Conservation (phyloP, 2,113 vertebrate species). For the Pluvialis apricaria region DNA sequence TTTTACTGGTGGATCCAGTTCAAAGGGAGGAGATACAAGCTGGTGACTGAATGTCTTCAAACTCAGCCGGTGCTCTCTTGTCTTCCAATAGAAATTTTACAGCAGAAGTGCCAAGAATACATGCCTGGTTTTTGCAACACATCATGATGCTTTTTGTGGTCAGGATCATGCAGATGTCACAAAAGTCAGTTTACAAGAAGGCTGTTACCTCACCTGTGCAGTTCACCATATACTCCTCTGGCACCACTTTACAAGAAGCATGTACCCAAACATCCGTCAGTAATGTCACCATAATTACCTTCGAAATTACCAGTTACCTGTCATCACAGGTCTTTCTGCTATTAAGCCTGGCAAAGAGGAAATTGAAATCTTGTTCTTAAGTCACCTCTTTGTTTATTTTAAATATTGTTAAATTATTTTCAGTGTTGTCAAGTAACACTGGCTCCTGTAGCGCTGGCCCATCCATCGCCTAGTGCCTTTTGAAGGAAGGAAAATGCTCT, state of each 20-base stretch:
- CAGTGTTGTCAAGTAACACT: neutral
- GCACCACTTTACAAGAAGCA: neutral
- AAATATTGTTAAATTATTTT: neutral
- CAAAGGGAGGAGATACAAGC: neutral
- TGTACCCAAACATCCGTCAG: neutral
- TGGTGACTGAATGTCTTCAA: neutral
- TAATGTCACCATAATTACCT: constrained; percentile 6
- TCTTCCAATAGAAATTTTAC: neutral
- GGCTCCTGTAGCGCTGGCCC: neutral
- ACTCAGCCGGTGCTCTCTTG: neutral
- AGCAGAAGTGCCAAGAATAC: neutral
- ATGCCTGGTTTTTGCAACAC: neutral
- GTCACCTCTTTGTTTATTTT: neutral
- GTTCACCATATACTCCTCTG: neutral
- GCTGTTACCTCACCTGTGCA: neutral
- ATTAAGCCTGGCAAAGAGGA: neutral
- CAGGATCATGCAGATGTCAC: neutral
- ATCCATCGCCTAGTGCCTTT: neutral
- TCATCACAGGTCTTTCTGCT: neutral
- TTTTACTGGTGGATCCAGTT: neutral
- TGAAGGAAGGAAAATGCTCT: neutral
- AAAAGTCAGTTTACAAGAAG: neutral
- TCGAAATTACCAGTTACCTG: constrained; percentile 19
- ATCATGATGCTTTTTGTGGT: neutral
- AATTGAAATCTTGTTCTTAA: neutral